Base-by-base conservation (phyloP, 2,113 vertebrate genomes). In the Muscicapa adusta region DNA sequence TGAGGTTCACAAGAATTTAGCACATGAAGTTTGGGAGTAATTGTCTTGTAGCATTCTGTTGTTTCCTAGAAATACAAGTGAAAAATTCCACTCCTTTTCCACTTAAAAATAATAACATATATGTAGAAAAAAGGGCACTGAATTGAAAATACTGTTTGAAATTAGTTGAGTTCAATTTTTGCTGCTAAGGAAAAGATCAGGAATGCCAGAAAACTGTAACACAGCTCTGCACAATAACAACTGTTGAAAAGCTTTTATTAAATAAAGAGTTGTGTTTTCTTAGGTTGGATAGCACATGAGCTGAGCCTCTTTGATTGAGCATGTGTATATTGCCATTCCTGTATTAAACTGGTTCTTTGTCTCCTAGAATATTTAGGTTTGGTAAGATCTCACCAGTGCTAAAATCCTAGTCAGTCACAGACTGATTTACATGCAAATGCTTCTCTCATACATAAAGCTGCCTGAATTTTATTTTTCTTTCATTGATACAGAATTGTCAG, bases 121-220 rank as follows among this genome's bases (percentile, higher is more conserved):
- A 18, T 42, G 17, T 28, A 9, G 19, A 18, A 70, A 31, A n/a
- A 13, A 23, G 9, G 4, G 1, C 0, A 5, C 6, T 11, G 8
- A 16, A 23, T 43, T 40, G 23, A 24, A 93, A 65, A 72, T 88
- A 40, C 19, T 43, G 6, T 40, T 81, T 77, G 28, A 74, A 89
- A 58, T 68, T 4, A 58, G 9, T 34, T 23, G 70, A 85, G 13
- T 47, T 48, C 31, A 53, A 4, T 36, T 87, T 84, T 84, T 57
- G 7, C 18, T 79, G 5, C 10, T 45, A 36, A 28, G 29, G 43
- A 33, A 60, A 53, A 11, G 3, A 26, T 29, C 14, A 31, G 18
- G n/a, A 62, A 22, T 42, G 74, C n/a, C 17, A 51, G 36, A 81
- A 77, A 38, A 60, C 31, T 79, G 26, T 66, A 58, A 12, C 5